A percentile compares a stretch with the other conserved stretches of the same genome.
Evolutionary conservation across 2,888 invertebrate genomes (phyloP).

Genomic region (Mythimna impura): DNA sequence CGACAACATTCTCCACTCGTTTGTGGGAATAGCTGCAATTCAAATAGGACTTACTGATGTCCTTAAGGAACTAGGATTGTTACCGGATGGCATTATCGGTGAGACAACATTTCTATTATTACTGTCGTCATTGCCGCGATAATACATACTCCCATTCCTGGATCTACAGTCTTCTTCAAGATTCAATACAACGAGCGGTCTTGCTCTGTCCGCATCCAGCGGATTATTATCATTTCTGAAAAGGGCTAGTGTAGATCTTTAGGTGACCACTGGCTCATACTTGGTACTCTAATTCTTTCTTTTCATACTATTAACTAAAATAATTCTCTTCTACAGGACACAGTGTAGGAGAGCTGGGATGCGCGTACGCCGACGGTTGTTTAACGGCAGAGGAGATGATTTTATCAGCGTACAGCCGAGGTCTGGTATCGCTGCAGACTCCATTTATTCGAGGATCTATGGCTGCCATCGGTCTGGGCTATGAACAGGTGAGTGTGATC

Average conservation of each 20-base stretch:
- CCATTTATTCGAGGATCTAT: constrained; percentile 94
- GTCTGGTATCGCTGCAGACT: constrained; percentile 93
- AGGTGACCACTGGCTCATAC: not conserved
- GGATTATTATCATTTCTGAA: not conserved
- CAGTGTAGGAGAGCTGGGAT: constrained; percentile 98
- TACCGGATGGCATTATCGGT: constrained; percentile 91
- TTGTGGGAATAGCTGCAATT: constrained; percentile 87
- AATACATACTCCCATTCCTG: not conserved
- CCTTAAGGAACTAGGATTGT: constrained; percentile 88
- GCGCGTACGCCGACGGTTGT: constrained; percentile 98
- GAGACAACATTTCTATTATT: constrained; percentile 56
- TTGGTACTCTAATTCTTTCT: not conserved
- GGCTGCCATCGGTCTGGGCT: constrained; percentile 95
- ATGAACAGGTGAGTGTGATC: constrained; percentile 79
- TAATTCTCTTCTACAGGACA: constrained; percentile 92
- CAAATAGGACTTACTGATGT: constrained; percentile 89
- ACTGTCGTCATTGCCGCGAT: not conserved
- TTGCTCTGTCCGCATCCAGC: not conserved
- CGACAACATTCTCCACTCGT: constrained; percentile 89
- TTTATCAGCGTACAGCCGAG: constrained; percentile 95
- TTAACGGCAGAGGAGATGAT: constrained; percentile 96
- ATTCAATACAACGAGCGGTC: not conserved
- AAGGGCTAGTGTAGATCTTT: not conserved
- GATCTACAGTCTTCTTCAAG: not conserved
- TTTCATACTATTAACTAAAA: not conserved